phyloP scores from a whole-genome alignment of 2,888 invertebrate species.

The Mycogona germanica region DNA sequence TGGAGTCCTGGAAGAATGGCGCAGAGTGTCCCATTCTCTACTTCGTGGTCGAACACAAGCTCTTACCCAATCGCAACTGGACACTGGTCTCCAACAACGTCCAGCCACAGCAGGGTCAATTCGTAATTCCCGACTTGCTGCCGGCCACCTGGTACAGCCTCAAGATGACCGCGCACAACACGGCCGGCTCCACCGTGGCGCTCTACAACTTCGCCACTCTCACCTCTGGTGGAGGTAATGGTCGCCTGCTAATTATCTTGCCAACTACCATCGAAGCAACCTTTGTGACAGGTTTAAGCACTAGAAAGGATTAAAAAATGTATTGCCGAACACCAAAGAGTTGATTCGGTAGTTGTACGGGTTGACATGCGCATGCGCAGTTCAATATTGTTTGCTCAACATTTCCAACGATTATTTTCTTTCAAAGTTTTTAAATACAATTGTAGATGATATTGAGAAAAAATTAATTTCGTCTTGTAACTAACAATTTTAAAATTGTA shows the following conservation, averaged over 20 bases:
- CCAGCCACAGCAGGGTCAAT: conserved; percentile 70
- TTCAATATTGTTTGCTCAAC: not conserved
- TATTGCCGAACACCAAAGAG: not conserved
- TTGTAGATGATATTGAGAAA: too few species aligned
- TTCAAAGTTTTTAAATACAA: too few species aligned
- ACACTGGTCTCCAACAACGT: conserved; percentile 88
- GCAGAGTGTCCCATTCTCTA: conserved; percentile 92
- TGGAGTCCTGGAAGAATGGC: conserved; percentile 17
- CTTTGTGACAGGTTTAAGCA: too few species aligned
- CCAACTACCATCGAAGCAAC: too few species aligned
- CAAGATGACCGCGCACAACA: conserved; percentile 68
- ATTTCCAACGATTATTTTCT: too few species aligned
- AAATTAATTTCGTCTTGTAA: too few species aligned
- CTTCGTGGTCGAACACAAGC: conserved; percentile 89
- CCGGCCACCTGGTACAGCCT: conserved; percentile 91
- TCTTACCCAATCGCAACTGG: conserved; percentile 53
- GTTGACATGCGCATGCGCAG: not conserved
- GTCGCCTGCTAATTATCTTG: too few species aligned
- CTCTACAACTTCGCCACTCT: conserved; percentile 93
- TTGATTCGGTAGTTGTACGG: too few species aligned
- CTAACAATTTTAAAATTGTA: too few species aligned
- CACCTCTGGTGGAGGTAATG: conserved; percentile 81
- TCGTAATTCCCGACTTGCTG: conserved; percentile 78
- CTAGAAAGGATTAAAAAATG: too few species aligned
- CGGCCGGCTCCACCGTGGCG: conserved; percentile 89